Base-by-base conservation (phyloP, 2,888 invertebrate genomes). In the Empis livida region DNA sequence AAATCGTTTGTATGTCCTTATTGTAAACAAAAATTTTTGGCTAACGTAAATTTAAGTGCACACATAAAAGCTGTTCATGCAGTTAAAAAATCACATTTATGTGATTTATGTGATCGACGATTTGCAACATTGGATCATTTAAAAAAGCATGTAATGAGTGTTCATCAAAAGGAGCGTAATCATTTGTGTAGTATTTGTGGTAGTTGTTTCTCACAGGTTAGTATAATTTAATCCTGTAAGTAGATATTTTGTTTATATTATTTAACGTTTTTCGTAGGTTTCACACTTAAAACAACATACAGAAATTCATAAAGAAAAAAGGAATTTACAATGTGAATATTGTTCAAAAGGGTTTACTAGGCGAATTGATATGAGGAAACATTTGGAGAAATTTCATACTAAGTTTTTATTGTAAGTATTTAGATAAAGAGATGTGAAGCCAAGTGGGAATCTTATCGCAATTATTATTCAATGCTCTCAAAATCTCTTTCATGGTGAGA, bases 151-250 rank as follows among this genome's bases (percentile, higher is more conserved):
- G 57, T 58, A 14, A 49, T 56, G 16, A 57, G 58, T 23, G 53
- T 56, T 30, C 59, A 59, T 52, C 57, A 57, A 47, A 58, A 58
- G 41, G 58, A 60, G 45, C 53, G 57, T 8, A 57, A 57, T 45
- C 55, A 57, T 50, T 14, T 54, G 4, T 60, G 60, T 41, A 48
- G 48, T 16, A 42, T 54, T 23, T 60, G 60, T 44, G 48, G 50
- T 5, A 59, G 57, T 49, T 45, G 50, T 1, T 60, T 60, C 51
- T 55, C 57, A 1, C 60, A 60, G 41, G 42, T 56, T 27, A 49
- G 54, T n/a, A 8, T 27, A 8, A 27, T 6, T 8, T 27, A 6
- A 27, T 27, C 9, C 9, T 27, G 2, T 27, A 27, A 27, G 6
- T 20, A 6, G 20, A 5, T 20, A 27, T 27, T 27, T 27, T 27